phyloP scores from a whole-genome alignment of 35 echinoderm and acorn worm species.

The Amphiura filiformis region DNA sequence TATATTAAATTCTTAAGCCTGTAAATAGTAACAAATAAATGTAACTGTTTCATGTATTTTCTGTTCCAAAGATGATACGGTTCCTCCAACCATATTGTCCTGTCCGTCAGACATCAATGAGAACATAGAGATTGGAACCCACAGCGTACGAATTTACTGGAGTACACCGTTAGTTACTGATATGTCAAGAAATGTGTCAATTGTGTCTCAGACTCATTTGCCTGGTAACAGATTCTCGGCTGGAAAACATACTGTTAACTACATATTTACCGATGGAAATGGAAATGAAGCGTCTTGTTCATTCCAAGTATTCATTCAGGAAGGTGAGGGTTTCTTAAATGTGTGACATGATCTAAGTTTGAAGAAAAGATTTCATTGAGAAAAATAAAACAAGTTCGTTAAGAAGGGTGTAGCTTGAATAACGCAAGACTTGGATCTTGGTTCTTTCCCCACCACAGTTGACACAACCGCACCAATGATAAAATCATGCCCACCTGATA shows the following conservation, averaged over 20 bases:
- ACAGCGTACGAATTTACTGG: background rate
- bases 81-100: constrained; percentile 2
- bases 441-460: background rate
- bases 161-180: constrained; percentile 64
- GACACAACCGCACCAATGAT: constrained; percentile 36
- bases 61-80: background rate
- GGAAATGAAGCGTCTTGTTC: constrained; percentile 53
- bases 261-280: constrained; percentile 54
- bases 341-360: background rate
- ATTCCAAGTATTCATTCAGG: constrained; percentile 51
- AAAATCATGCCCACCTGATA: constrained; percentile 7
- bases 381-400: too few species aligned
- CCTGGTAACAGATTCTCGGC: constrained; percentile 54
- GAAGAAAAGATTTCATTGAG: too few species aligned
- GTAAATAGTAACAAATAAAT: background rate
- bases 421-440: too few species aligned
- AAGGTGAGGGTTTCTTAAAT: background rate
- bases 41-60: background rate
- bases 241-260: constrained; percentile 46
- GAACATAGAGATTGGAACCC: background rate
- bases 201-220: background rate
- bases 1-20: background rate
- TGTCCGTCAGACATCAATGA: constrained; percentile 20
- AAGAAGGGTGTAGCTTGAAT: too few species aligned
- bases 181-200: constrained; percentile 34